A percentile compares a stretch with the other conserved stretches of the same genome.
phyloP scores from a whole-genome alignment of 2,797 vertebrate genomes.

The Streptopelia turtur region DNA sequence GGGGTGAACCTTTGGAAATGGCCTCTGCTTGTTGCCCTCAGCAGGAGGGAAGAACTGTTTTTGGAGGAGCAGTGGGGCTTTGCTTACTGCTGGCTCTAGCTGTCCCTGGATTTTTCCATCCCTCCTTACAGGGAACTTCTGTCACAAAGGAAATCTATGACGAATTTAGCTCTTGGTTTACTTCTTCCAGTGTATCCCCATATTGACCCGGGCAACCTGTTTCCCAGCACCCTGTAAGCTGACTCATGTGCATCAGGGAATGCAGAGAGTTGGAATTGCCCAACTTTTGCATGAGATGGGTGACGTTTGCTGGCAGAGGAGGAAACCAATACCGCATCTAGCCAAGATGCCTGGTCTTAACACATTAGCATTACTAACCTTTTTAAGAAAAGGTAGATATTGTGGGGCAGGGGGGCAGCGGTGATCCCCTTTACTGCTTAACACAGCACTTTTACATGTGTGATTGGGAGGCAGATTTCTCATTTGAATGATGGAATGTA shows the following conservation, averaged over 20 bases:
- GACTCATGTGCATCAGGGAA: neutral
- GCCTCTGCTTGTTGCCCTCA: neutral
- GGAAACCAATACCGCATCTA: neutral
- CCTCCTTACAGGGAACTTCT: neutral
- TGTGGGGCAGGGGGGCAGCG: neutral
- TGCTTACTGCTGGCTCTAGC: neutral
- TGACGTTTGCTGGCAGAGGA: neutral
- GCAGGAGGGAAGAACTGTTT: neutral
- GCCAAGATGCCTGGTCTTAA: neutral
- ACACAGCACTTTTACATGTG: fast-evolving
- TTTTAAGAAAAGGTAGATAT: neutral
- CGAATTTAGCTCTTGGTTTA: neutral
- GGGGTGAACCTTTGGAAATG: neutral
- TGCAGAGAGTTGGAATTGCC: neutral
- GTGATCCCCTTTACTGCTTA: neutral
- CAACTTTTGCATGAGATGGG: neutral
- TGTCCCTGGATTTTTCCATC: neutral
- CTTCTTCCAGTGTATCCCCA: neutral
- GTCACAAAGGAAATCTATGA: neutral
- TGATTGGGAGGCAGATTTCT: neutral
- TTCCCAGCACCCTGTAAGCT: neutral
- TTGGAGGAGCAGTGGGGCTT: fast-evolving
- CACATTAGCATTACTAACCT: neutral
- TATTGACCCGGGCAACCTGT: fast-evolving
- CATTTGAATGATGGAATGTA: neutral